A percentile compares a stretch with the other conserved stretches of the same genome.
Conservation (phyloP, 1,140 invertebrate genomes). For the Drosophila miranda region DNA sequence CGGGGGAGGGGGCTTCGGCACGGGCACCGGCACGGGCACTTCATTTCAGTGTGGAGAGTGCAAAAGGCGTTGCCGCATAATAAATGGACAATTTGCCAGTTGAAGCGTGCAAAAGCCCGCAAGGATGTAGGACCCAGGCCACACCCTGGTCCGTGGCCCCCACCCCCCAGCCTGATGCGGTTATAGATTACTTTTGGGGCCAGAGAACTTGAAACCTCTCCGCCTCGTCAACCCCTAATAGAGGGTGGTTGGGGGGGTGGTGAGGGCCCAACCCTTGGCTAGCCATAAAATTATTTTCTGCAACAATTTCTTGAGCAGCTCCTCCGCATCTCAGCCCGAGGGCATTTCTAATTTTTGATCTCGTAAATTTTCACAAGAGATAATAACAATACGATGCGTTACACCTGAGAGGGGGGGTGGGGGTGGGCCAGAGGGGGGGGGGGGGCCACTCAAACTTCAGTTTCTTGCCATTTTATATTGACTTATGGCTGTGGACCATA, state of each 20-base stretch:
- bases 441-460: conserved; percentile 23
- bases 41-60: conserved; percentile 64
- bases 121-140: conserved; percentile 57
- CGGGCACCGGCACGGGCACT: conserved; percentile 44
- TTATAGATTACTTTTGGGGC: conserved; percentile 67
- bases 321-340: conserved; percentile 21
- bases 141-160: conserved; percentile 1
- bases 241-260: conserved; percentile 1
- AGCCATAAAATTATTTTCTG: conserved; percentile 77
- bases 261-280: conserved; percentile 56
- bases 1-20: too few relatives aligned
- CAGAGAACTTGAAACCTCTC: background rate
- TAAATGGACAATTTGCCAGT: conserved; percentile 80
- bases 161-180: conserved; percentile 44
- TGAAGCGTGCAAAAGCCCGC: conserved; percentile 73
- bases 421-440: background rate
- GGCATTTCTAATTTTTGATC: conserved; percentile 81
- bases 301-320: conserved; percentile 74
- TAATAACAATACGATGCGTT: conserved; percentile 79
- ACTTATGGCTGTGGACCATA: conserved; percentile 72
- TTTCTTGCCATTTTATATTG: conserved; percentile 55
- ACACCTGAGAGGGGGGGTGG: conserved; percentile 37
- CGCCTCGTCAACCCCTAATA: conserved; percentile 27
- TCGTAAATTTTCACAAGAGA: conserved; percentile 80
- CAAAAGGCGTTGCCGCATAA: conserved; percentile 80